These are phyloP conservation scores for Andrena bucephala DNA, from an alignment of 2,888 invertebrate species.

Conservation along the genomic window DNA sequence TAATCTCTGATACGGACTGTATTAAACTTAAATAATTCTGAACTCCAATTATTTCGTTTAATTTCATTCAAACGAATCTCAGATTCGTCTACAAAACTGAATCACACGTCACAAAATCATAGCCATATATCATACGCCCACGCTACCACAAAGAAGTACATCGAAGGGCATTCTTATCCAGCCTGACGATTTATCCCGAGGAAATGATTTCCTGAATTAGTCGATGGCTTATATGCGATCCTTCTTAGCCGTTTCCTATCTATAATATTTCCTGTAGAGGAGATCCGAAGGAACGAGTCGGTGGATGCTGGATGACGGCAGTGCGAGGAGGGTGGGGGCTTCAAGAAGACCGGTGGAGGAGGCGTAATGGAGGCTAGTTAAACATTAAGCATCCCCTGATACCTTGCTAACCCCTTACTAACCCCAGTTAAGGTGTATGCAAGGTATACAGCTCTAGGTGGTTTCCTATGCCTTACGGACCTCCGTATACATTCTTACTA, in stretches of 20 bases:
- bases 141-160: constrained; percentile 1
- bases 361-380: constrained; percentile 84
- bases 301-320: constrained; percentile 70
- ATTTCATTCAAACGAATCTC: not conserved
- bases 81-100: not conserved
- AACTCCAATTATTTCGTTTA: too few relatives aligned
- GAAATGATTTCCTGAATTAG: constrained; percentile 73
- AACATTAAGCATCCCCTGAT: constrained; percentile 84
- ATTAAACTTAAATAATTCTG: too few relatives aligned
- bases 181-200: constrained; percentile 17
- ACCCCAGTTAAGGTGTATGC: constrained; percentile 80
- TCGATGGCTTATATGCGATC: constrained; percentile 66
- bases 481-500: constrained; percentile 84
- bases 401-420: constrained; percentile 82
- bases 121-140: not conserved
- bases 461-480: constrained; percentile 78
- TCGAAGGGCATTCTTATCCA: constrained; percentile 2
- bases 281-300: constrained; percentile 67
- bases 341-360: constrained; percentile 67
- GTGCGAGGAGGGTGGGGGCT: constrained; percentile 41
- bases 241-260: constrained; percentile 73
- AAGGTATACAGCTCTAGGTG: constrained; percentile 77
- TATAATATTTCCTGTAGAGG: constrained; percentile 75
- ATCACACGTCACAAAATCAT: not conserved
- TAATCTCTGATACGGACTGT: too few relatives aligned